Evolutionary conservation across 2,113 vertebrate genomes (phyloP).

Genomic region (Hymenochirus boettgeri): DNA sequence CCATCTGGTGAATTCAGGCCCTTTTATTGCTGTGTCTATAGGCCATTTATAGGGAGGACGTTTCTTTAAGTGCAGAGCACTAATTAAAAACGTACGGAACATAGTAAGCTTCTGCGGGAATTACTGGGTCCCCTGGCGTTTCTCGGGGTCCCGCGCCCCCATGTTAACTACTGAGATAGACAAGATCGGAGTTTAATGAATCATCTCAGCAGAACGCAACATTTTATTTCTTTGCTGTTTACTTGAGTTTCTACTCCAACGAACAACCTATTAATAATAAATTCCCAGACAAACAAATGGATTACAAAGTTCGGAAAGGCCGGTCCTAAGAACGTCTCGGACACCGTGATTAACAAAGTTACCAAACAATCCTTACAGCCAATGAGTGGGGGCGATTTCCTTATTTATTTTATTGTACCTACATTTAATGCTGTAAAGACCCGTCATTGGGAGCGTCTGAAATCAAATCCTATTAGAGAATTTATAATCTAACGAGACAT

Average conservation of each 20-base stretch:
- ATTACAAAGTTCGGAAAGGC: slow-evolving; percentile 28
- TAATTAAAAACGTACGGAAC: too few relatives aligned
- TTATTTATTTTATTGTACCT: slow-evolving; percentile 25
- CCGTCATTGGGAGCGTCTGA: slow-evolving; percentile 1
- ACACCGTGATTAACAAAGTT: slow-evolving; percentile 29
- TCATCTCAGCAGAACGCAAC: too few relatives aligned
- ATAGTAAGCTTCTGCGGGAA: too few relatives aligned
- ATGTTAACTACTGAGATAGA: too few relatives aligned
- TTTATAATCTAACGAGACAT: slow-evolving; percentile 3
- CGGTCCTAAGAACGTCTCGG: slow-evolving; percentile 21
- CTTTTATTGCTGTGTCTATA: too few relatives aligned
- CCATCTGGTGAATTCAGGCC: too few relatives aligned
- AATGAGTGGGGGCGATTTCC: slow-evolving; percentile 23
- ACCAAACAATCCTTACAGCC: slow-evolving; percentile 29
- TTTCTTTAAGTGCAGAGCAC: too few relatives aligned
- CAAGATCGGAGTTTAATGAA: too few relatives aligned
- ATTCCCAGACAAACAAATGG: slow-evolving; percentile 21
- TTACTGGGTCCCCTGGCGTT: too few relatives aligned
- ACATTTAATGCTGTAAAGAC: slow-evolving; percentile 20
- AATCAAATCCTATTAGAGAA: slow-evolving; percentile 6
- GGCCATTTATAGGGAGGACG: too few relatives aligned
- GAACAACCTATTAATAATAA: slow-evolving; percentile 36
- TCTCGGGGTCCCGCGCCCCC: too few relatives aligned
- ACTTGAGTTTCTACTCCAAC: slow-evolving; percentile 12
- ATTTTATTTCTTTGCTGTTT: too few relatives aligned